Evolutionary conservation across 2,113 vertebrate genomes (phyloP).

Genomic region (Oriolus oriolus): DNA sequence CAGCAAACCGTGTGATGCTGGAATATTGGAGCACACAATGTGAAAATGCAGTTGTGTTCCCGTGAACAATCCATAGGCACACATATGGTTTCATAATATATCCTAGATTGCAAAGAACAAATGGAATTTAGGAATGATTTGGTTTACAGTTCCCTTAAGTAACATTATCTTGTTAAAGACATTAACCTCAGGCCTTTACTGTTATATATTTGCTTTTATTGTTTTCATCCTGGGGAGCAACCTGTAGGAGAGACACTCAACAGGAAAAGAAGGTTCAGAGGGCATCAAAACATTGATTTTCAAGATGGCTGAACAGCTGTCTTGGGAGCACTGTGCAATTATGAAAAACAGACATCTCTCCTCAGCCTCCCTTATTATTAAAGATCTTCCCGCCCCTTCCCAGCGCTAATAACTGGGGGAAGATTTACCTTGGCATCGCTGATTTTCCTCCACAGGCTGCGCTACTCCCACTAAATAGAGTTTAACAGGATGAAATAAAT

Average conservation of each 20-base stretch:
- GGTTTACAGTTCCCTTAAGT: conserved; percentile 78
- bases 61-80: not conserved
- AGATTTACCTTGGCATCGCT: not conserved
- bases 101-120: conserved; percentile 46
- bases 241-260: conserved; percentile 71
- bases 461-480: not conserved
- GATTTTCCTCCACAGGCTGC: not conserved
- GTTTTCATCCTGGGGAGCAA: conserved; percentile 75
- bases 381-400: conserved; percentile 5
- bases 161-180: conserved; percentile 80
- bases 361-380: conserved; percentile 51
- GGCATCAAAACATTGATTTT: conserved; percentile 83
- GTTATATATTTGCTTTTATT: conserved; percentile 76
- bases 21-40: not conserved
- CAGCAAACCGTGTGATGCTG: not conserved
- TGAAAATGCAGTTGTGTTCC: not conserved
- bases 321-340: conserved; percentile 71
- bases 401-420: conserved; percentile 47
- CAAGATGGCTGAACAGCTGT: conserved; percentile 76
- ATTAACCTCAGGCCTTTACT: conserved; percentile 77
- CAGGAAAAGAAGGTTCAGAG: conserved; percentile 71
- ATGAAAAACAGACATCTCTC: conserved; percentile 74
- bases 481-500: not conserved
- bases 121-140: conserved; percentile 72
- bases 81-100: conserved; percentile 67